A percentile compares a stretch with the other conserved stretches of the same genome.
These are phyloP conservation scores for Mongoloraphidia duomilia DNA, from an alignment of 2,888 invertebrate species.

Conservation along the genomic window DNA sequence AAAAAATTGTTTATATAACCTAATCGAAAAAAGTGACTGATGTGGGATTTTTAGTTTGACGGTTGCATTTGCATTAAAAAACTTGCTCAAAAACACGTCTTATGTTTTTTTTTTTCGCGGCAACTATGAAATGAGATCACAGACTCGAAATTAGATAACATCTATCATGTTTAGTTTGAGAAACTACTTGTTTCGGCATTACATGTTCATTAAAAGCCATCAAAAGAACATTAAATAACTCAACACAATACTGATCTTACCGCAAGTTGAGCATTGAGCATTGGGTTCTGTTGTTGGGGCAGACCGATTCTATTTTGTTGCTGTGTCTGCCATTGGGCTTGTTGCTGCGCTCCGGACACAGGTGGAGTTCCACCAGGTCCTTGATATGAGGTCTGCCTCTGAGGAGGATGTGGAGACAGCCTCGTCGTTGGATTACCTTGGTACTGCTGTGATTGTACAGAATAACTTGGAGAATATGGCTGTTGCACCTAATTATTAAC, in stretches of 20 bases:
- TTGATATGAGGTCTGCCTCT: neutral
- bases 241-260: conserved; percentile 32
- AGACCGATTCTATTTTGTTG: conserved; percentile 44
- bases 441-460: conserved; percentile 2
- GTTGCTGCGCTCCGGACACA: conserved; percentile 12
- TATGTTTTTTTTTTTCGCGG: no score
- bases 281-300: conserved; percentile 71
- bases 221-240: no score
- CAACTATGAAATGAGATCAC: no score
- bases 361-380: neutral
- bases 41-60: no score
- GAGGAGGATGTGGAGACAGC: conserved; percentile 39
- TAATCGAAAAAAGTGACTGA: no score
- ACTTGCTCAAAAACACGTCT: no score
- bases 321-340: conserved; percentile 29
- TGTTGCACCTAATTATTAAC: neutral
- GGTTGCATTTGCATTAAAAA: no score
- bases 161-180: no score
- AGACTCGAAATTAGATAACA: no score
- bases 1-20: conserved; percentile 27
- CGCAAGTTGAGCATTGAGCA: conserved; percentile 74
- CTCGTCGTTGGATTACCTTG: conserved; percentile 29
- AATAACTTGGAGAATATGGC: conserved; percentile 5
- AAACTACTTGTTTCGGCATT: neutral
- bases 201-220: neutral